phyloP scores from a whole-genome alignment of 37 sponge, comb jelly and placozoan species.

The Geodia barretti region DNA sequence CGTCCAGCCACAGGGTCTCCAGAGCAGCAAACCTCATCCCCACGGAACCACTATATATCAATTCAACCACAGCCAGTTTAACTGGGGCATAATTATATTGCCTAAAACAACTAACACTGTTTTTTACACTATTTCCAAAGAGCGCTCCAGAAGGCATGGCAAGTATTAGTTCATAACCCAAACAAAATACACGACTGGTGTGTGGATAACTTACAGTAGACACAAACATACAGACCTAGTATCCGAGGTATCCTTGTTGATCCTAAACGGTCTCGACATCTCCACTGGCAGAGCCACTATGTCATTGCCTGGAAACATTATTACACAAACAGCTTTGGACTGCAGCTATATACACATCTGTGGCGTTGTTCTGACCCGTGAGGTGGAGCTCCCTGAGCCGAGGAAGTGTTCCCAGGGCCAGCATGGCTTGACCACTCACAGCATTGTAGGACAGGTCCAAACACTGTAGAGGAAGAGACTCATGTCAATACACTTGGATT shows the following conservation, averaged over 20 bases:
- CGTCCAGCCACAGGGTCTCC: slow-evolving; percentile 84
- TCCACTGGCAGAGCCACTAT: slow-evolving; percentile 69
- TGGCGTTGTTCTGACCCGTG: slow-evolving; percentile 49
- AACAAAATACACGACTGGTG: too few species aligned
- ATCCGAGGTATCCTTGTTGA: background rate
- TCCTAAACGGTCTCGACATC: slow-evolving; percentile 54
- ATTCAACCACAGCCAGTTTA: background rate
- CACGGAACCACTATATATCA: background rate
- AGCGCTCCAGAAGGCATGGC: too few species aligned
- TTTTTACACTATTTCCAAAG: too few species aligned
- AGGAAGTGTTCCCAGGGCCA: slow-evolving; percentile 67
- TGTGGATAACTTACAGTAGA: background rate
- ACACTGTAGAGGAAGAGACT: background rate
- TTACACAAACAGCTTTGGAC: background rate
- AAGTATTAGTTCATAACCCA: too few species aligned
- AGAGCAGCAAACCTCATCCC: slow-evolving; percentile 65
- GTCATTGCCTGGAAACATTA: slow-evolving; percentile 62
- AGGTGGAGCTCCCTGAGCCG: slow-evolving; percentile 73
- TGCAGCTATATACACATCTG: background rate
- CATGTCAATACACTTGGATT: background rate
- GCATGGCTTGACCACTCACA: slow-evolving; percentile 45
- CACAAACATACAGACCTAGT: background rate
- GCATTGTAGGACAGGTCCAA: slow-evolving; percentile 85
- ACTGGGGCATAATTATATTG: background rate
- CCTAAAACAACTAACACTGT: too few species aligned